Percentiles rank a stretch among this genome's conserved stretches.
Evolutionary conservation across 2,888 invertebrate genomes (phyloP).

Genomic region (Lumbricus terrestris): DNA sequence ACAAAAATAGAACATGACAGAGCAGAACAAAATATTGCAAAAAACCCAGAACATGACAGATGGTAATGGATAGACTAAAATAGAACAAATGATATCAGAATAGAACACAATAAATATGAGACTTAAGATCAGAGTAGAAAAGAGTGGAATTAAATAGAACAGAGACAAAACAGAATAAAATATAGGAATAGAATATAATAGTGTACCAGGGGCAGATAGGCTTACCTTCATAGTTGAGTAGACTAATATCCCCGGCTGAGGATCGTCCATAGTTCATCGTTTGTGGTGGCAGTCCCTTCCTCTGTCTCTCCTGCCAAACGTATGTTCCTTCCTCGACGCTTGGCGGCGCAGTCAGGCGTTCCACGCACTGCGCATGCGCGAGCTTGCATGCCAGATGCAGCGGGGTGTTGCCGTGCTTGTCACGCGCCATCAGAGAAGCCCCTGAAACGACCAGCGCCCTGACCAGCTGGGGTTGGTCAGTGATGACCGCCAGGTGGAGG

Average conservation of each 20-base stretch:
- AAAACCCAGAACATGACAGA: too few relatives aligned
- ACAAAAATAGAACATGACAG: too few relatives aligned
- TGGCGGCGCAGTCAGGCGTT: conserved; percentile 68
- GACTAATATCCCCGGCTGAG: background rate
- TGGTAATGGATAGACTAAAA: too few relatives aligned
- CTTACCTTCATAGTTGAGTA: conserved; percentile 8
- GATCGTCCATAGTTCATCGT: background rate
- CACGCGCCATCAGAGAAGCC: conserved; percentile 68
- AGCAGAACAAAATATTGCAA: too few relatives aligned
- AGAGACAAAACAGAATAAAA: background rate
- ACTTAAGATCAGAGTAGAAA: background rate
- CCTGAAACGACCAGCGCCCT: conserved; percentile 79
- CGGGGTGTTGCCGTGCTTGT: conserved; percentile 79
- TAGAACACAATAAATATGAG: too few relatives aligned
- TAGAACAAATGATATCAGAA: too few relatives aligned
- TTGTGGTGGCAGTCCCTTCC: background rate
- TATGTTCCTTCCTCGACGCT: conserved; percentile 27
- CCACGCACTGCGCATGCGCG: conserved; percentile 72
- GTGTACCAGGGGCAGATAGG: background rate
- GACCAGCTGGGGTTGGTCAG: conserved; percentile 72
- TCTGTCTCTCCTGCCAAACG: background rate
- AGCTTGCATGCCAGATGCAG: conserved; percentile 77
- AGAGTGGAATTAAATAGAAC: background rate
- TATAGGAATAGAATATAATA: background rate
- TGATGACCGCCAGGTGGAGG: conserved; percentile 81